Evolutionary conservation across 2,888 invertebrate genomes (phyloP), one percentile per base, ranked within the genome.

Genomic region (Rotaria socialis): DNA sequence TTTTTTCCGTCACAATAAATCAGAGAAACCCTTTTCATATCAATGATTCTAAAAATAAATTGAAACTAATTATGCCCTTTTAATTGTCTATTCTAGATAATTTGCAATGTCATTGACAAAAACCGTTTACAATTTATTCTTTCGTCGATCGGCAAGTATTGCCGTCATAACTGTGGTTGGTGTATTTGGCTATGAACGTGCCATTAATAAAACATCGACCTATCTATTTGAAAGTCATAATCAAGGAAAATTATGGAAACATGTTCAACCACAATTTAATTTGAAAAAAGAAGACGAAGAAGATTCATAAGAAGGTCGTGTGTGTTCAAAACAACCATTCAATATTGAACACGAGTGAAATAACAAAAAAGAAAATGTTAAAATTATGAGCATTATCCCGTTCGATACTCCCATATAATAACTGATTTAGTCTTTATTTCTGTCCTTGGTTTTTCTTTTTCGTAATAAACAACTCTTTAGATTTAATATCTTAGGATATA

Each of bases 241-340:
- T 80, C 47, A 80, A 47, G 80, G 80, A 5, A 80, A 80, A 80
- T 80, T 80, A 24, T 80, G 80, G 80, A 80, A 80, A 47, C 47
- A 80, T 80, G 80, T 80, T 47, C 80, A 80, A 47, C 80, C 80
- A 19, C 24, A 47, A 47, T 80, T 47, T n/a, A n/a, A 80, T 16
- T 47, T 80, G 14, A 3, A 22, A 47, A 2, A 24, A 24, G 80
- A 80, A 8, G 80, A 80, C 1, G 80, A 80, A 1, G 80, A 24
- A n/a, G 80, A 50, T 35, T 67, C 67, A 14, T 24, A 1, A 35
- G 11, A 47, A 47, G 74, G 22, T 41, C 11, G 41, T 24, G 41
- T 11, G 16, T n/a, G n/a, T 11, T 24, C 10, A 24, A 27, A 74
- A 43, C 5, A 2, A 22, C 74, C 19, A 74, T 35, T 14, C 2